phyloP scores from a whole-genome alignment of 2,888 invertebrate genomes.

The Leptarthrus brevirostris region DNA sequence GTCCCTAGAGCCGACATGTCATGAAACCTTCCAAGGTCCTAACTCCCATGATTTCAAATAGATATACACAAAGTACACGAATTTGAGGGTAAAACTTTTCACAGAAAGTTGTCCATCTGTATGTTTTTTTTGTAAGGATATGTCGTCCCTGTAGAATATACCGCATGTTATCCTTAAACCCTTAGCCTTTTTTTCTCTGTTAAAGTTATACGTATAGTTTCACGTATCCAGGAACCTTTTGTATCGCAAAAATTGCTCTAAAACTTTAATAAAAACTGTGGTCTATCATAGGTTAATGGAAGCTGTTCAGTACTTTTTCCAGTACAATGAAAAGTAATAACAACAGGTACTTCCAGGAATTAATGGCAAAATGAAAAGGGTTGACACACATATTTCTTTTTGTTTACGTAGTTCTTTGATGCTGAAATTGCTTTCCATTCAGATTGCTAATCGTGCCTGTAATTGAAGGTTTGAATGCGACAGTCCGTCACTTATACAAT shows the following conservation, averaged over 20 bases:
- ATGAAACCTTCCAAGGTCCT: conserved; percentile 17
- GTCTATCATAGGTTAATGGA: not conserved
- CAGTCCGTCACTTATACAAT: too few species aligned
- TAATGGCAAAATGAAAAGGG: too few species aligned
- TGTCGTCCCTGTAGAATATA: conserved; percentile 14
- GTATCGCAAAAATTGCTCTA: not conserved
- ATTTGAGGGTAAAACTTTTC: conserved; percentile 32
- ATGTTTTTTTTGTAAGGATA: conserved; percentile 31
- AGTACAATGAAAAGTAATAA: too few species aligned
- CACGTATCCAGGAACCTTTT: not conserved
- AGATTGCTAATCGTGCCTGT: too few species aligned
- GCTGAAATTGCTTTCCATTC: too few species aligned
- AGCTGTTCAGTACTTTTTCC: not conserved
- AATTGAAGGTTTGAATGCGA: too few species aligned
- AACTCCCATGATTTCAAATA: conserved; percentile 20
- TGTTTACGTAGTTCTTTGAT: too few species aligned
- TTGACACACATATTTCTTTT: too few species aligned
- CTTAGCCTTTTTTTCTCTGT: conserved; percentile 18
- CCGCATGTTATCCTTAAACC: conserved; percentile 34
- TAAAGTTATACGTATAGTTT: too few species aligned
- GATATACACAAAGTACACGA: conserved; percentile 28
- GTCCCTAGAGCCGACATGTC: conserved; percentile 33
- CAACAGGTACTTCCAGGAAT: too few species aligned
- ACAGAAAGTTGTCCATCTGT: conserved; percentile 29
- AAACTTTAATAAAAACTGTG: not conserved